Evolutionary conservation across 1,140 invertebrate genomes (phyloP).

Genomic region (Drosophila simulans): DNA sequence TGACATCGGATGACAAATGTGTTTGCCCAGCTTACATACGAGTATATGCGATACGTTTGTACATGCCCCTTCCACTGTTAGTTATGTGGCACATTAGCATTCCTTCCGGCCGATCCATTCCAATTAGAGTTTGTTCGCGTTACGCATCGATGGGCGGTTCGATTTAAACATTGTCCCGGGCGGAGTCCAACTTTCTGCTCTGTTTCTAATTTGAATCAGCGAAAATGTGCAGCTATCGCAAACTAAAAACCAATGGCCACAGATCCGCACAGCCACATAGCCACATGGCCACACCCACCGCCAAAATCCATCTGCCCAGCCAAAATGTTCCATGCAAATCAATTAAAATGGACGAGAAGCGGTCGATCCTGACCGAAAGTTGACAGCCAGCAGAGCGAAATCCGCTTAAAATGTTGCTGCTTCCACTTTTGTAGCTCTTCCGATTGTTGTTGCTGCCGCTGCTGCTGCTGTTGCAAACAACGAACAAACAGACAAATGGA

Average conservation of each 20-base stretch:
- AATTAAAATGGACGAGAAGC: constrained; percentile 67
- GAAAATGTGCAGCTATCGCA: constrained; percentile 35
- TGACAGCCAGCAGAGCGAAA: constrained; percentile 65
- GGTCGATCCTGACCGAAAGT: constrained; percentile 63
- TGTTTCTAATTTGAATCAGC: constrained; percentile 46
- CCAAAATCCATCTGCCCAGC: constrained; percentile 26
- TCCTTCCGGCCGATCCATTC: constrained; percentile 51
- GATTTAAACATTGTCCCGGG: constrained; percentile 33
- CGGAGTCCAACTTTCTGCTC: constrained; percentile 14
- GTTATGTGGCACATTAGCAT: constrained; percentile 43
- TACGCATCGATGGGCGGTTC: constrained; percentile 29
- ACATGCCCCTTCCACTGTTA: not conserved
- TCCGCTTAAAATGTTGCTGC: constrained; percentile 71
- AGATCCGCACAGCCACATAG: not conserved
- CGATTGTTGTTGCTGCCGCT: constrained; percentile 1
- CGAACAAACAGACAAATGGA: constrained; percentile 71
- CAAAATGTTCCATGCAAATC: constrained; percentile 65
- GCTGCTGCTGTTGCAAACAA: constrained; percentile 34
- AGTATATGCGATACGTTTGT: not conserved
- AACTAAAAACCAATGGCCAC: constrained; percentile 44
- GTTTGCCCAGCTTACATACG: constrained; percentile 1
- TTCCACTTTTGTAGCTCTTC: constrained; percentile 3
- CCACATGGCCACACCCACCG: constrained; percentile 26
- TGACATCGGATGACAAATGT: constrained; percentile 40
- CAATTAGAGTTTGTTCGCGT: constrained; percentile 39